Percentiles rank a stretch among this genome's conserved stretches.
Evolutionary conservation across 1,140 invertebrate species (phyloP).

Genomic region (Brachionus plicatilis): DNA sequence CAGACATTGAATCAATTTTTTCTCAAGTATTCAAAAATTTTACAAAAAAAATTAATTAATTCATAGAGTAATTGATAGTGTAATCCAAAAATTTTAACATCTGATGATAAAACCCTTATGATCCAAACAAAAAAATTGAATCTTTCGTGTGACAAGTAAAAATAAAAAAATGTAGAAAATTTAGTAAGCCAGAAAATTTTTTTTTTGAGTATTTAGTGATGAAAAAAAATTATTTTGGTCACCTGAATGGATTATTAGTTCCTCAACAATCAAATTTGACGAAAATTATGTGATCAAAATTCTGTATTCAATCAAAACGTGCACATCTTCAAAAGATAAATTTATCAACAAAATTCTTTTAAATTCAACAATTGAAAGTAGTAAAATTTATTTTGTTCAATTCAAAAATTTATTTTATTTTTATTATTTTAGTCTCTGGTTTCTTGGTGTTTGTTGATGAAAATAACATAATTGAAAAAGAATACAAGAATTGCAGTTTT

Average conservation of each 20-base stretch:
- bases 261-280: background rate
- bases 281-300: background rate
- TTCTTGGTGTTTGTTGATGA: background rate
- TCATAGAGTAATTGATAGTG: background rate
- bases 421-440: background rate
- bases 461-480: background rate
- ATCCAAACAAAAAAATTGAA: background rate
- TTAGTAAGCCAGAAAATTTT: background rate
- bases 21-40: background rate
- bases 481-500: slow-evolving; percentile 13
- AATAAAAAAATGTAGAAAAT: background rate
- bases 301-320: background rate
- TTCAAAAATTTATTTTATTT: background rate
- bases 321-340: background rate
- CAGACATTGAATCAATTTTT: background rate
- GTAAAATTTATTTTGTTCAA: background rate
- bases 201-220: background rate
- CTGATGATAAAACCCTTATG: background rate
- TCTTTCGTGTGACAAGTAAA: background rate
- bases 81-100: background rate
- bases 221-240: background rate
- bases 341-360: background rate
- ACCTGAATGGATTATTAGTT: background rate
- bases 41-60: background rate
- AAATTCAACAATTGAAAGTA: background rate